Evolutionary conservation across 2,113 vertebrate genomes (phyloP).

Genomic region (Columba janthina): DNA sequence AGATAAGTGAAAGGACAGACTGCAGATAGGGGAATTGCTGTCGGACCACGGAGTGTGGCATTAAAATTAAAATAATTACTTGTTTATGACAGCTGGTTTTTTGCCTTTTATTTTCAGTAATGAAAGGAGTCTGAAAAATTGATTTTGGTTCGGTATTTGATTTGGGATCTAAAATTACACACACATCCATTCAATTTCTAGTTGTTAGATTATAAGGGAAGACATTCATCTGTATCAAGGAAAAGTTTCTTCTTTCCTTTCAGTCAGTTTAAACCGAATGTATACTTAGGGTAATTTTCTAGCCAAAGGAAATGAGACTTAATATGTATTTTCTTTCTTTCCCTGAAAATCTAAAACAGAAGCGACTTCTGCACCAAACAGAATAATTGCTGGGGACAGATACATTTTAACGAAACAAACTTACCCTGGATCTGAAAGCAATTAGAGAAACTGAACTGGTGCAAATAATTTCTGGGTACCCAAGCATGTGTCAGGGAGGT

Average conservation of each 20-base stretch:
- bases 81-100: not conserved
- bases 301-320: constrained; percentile 23
- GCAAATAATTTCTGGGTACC: constrained; percentile 46
- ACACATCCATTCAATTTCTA: constrained; percentile 32
- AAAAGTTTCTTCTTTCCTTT: constrained; percentile 26
- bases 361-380: constrained; percentile 3
- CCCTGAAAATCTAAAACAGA: constrained; percentile 51
- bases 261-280: constrained; percentile 41
- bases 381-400: constrained; percentile 29
- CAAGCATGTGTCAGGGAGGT: not conserved
- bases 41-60: constrained; percentile 21
- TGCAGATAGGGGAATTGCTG: not conserved
- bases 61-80: constrained; percentile 60
- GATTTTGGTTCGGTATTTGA: not conserved
- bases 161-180: constrained; percentile 39
- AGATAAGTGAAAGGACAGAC: constrained; percentile 18
- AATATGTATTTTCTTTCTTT: constrained; percentile 7
- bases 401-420: constrained; percentile 27
- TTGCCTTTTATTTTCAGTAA: constrained; percentile 40
- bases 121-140: constrained; percentile 16
- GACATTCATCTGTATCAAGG: constrained; percentile 9
- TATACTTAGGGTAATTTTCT: constrained; percentile 63
- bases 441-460: constrained; percentile 27
- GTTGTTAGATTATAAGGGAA: constrained; percentile 49
- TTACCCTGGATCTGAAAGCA: constrained; percentile 30